A percentile compares a stretch with the other conserved stretches of the same genome.
Evolutionary conservation across 2,113 vertebrate genomes (phyloP).

Genomic region (Brachyistius frenatus): DNA sequence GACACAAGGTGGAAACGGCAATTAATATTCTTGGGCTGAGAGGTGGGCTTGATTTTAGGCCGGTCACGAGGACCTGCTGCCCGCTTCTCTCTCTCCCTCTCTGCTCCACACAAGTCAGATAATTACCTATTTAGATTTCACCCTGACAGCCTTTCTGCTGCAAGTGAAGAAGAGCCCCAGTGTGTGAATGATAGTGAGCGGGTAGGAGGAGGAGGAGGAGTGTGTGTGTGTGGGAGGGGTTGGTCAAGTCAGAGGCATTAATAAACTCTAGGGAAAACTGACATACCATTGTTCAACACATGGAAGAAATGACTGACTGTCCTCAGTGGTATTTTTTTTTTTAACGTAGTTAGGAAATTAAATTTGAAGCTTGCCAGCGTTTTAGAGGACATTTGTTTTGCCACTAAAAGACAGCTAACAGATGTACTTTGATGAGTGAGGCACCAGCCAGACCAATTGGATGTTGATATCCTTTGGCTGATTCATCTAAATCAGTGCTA

Average conservation of each 20-base stretch:
- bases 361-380: slow-evolving; percentile 23
- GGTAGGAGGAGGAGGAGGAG: not conserved
- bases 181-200: slow-evolving; percentile 42
- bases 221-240: not conserved
- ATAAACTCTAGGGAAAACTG: slow-evolving; percentile 41
- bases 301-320: slow-evolving; percentile 20
- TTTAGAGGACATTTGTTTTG: slow-evolving; percentile 56
- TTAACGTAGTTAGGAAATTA: not conserved
- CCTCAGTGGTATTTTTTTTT: not conserved
- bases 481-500: slow-evolving; percentile 75
- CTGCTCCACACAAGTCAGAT: slow-evolving; percentile 59
- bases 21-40: slow-evolving; percentile 75
- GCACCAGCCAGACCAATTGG: slow-evolving; percentile 46
- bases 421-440: slow-evolving; percentile 69
- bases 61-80: slow-evolving; percentile 53
- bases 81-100: slow-evolving; percentile 22
- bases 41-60: slow-evolving; percentile 64
- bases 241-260: slow-evolving; percentile 1
- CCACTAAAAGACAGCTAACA: slow-evolving; percentile 50
- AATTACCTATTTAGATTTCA: slow-evolving; percentile 79
- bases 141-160: slow-evolving; percentile 61
- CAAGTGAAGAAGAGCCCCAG: slow-evolving; percentile 39
- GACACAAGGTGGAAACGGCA: slow-evolving; percentile 57
- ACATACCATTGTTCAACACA: slow-evolving; percentile 40
- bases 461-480: slow-evolving; percentile 72